Evolutionary conservation across 2,888 invertebrate species (phyloP), one percentile per base, ranked within the genome.

Genomic region (Liopterus haemorrhoidalis): DNA sequence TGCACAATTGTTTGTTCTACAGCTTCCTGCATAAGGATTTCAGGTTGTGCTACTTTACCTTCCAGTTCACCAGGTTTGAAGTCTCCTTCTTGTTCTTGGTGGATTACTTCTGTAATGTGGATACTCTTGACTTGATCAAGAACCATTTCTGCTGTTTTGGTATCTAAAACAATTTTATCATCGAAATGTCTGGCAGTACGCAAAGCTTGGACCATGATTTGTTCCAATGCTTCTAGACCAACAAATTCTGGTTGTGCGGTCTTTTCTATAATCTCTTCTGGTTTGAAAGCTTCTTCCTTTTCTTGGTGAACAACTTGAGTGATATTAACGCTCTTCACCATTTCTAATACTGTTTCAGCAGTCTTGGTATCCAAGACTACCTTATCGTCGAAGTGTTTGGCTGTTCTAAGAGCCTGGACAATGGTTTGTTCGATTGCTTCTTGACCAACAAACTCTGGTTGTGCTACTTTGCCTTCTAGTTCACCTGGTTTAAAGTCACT

Each of bases 391-490:
- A 35, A 31, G 28, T 40, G 35, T 8, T 42, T 31, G 14, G 57
- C 40, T 2, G 42, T 56, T 32, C 62, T 51, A 21, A 59, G 56
- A 30, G 54, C 30, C 30, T 53, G 48, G 11, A 57, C 47, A 51
- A 56, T 53, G 24, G 59, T 64, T 53, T 68, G 57, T n/a, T 69
- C 68, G 1, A 66, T 19, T 15, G 53, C 64, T 46, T 62, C 63
- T 48, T 64, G 59, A 9, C 61, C 59, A 5, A 54, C 46, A 25
- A 68, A 48, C 41, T 53, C 60, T 9, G 59, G 49, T 39, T 61
- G 54, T 4, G 67, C 68, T 4, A 46, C 54, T 52, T 63, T 63
- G 31, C 57, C 50, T 2, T 39, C 46, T 11, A 67, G 66, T 46
- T 54, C 52, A 22, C 62, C 59, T 3, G 57, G 53, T 6, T 57